Evolutionary conservation across 2,888 invertebrate species (phyloP).

Genomic region (Agrotis puta): DNA sequence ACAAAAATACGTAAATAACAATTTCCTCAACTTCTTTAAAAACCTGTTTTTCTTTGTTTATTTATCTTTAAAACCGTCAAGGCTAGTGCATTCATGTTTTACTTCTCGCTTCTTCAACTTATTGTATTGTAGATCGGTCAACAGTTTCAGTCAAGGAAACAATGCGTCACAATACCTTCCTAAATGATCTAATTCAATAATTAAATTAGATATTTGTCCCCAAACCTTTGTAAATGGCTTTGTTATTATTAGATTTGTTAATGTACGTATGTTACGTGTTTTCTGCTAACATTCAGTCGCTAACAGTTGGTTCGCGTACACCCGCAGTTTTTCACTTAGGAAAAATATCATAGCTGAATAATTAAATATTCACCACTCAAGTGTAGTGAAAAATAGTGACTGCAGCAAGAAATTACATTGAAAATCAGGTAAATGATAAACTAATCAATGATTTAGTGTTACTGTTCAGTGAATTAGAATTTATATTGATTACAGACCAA

Average conservation of each 20-base stretch:
- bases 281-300: not conserved
- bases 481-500: conserved; percentile 5
- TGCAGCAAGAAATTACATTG: not conserved
- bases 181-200: conserved; percentile 37
- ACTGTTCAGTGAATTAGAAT: not conserved
- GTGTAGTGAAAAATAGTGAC: not conserved
- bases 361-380: not conserved
- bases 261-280: not conserved
- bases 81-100: conserved; percentile 31
- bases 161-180: not conserved
- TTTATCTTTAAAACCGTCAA: conserved; percentile 18
- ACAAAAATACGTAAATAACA: conserved; percentile 8
- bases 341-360: too few relatives aligned
- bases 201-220: conserved; percentile 34
- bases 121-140: conserved; percentile 3
- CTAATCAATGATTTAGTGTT: not conserved
- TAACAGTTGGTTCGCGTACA: not conserved
- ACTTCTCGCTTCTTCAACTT: conserved; percentile 20
- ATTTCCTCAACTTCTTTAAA: not conserved
- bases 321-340: not conserved
- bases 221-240: conserved; percentile 15
- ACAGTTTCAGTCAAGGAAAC: not conserved
- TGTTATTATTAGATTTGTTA: conserved; percentile 35
- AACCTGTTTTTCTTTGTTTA: conserved; percentile 21
- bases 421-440: not conserved